Evolutionary conservation across 2,888 invertebrate species (phyloP).

Genomic region (Drosophila helvetica): DNA sequence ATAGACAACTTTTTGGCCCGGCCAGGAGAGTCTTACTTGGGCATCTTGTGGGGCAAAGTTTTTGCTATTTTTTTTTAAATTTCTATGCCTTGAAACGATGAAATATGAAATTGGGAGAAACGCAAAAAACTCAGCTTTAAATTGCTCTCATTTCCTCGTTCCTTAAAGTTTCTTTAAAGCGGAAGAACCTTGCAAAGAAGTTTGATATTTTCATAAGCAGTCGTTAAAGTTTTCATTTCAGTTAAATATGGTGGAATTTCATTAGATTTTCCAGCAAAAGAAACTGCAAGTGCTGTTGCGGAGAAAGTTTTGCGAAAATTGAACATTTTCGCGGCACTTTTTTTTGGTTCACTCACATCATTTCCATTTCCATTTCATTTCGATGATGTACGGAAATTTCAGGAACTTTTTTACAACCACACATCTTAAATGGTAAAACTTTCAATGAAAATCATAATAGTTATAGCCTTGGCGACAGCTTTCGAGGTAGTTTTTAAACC

Average conservation of each 20-base stretch:
- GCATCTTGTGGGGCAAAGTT: not conserved
- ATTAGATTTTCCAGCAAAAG: not conserved
- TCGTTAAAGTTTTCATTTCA: constrained; percentile 7
- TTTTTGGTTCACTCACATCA: not conserved
- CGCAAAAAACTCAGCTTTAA: not conserved
- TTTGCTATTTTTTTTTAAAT: constrained; percentile 11
- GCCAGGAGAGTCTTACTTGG: not conserved
- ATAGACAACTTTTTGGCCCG: constrained; percentile 24
- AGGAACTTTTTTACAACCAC: not conserved
- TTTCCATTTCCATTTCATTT: constrained; percentile 2
- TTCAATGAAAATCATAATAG: constrained; percentile 6
- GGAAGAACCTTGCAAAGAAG: not conserved
- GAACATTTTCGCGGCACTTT: not conserved
- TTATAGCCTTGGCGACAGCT: constrained; percentile 5
- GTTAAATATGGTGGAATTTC: constrained; percentile 4
- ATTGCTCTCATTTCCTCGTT: not conserved
- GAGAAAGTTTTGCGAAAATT: not conserved
- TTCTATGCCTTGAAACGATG: constrained; percentile 5
- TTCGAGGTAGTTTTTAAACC: constrained; percentile 11
- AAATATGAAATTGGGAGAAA: constrained; percentile 13
- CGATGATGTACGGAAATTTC: constrained; percentile 3
- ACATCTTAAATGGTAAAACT: constrained; percentile 5
- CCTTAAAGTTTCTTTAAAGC: not conserved
- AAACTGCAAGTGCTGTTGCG: not conserved
- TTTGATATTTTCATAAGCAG: not conserved